Evolutionary conservation across 2,797 vertebrate genomes (phyloP), one percentile per base, ranked within the genome.

Genomic region (Channallabes apus): DNA sequence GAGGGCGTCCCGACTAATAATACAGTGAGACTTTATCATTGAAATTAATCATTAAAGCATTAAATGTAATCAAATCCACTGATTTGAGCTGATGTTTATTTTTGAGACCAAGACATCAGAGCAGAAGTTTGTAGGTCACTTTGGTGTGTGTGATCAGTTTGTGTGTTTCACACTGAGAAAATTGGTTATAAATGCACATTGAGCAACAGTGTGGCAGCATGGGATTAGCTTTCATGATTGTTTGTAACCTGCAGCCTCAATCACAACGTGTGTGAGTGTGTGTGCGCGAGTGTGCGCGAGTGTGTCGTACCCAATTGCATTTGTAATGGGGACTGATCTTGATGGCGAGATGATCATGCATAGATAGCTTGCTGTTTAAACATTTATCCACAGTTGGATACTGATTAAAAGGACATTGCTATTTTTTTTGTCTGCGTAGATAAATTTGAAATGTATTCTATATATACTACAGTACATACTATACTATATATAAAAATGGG

Each of bases 161-260:
- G 69, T 68, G 62, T 29, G 59, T 75, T 51, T 87, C 75, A 75
- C 79, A 82, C 82, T 29, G 82, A 64, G 82, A 82, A 86, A 86
- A 89, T 86, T 84, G 80, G 72, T 86, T 84, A 62, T 80, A 86
- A 51, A 86, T 84, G 68, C 78, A 69, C 80, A 69, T 82, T 62
- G 75, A 79, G 61, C 41, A 29, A 46, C 84, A 51, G 68, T 22
- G 54, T 61, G 83, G 41, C 79, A 73, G 51, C 15, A 54, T 75
- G 80, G 85, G 83, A 83, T 86, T 72, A 82, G 54, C 75, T 86
- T 86, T 68, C 54, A 82, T 80, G 75, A 86, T 86, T 86, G 76
- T 58, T 80, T 80, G 35, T 78, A 71, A 78, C 80, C 83, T 84
- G 85, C 73, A 79, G 67, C 84, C 46, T 76, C 82, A 89, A 88